Evolutionary conservation across 2,797 vertebrate species (phyloP).

Genomic region (Lithobates sylvaticus): DNA sequence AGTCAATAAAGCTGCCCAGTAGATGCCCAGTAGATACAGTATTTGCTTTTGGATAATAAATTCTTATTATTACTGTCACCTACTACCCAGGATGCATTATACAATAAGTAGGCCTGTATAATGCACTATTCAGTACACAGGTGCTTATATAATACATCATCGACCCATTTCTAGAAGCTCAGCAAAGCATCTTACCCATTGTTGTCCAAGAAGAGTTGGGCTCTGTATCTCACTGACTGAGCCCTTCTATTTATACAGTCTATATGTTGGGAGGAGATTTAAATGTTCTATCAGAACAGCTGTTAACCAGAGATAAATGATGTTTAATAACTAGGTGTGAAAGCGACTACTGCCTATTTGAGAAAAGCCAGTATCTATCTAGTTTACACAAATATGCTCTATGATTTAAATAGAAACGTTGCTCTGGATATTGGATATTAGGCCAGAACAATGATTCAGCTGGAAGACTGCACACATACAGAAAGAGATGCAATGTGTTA

Average conservation of each 20-base stretch:
- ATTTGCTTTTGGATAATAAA: not conserved
- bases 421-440: not conserved
- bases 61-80: not conserved
- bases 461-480: not conserved
- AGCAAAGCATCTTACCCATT: conserved; percentile 49
- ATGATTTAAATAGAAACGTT: conserved; percentile 12
- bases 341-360: conserved; percentile 12
- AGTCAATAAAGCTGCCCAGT: too few species aligned
- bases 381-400: conserved; percentile 28
- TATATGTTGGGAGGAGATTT: conserved; percentile 35
- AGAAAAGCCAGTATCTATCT: conserved; percentile 35
- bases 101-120: not conserved
- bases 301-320: conserved; percentile 47
- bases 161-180: not conserved
- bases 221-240: not conserved
- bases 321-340: conserved; percentile 60
- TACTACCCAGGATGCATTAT: not conserved
- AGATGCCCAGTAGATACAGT: not conserved
- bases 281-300: conserved; percentile 31
- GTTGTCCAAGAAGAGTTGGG: conserved; percentile 55
- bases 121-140: not conserved
- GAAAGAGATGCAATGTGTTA: conserved; percentile 21
- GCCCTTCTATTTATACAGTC: conserved; percentile 36
- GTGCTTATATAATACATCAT: not conserved
- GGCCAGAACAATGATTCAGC: conserved; percentile 38